Conservation (phyloP, 2,113 vertebrate species). For the Charadrius vociferus region DNA sequence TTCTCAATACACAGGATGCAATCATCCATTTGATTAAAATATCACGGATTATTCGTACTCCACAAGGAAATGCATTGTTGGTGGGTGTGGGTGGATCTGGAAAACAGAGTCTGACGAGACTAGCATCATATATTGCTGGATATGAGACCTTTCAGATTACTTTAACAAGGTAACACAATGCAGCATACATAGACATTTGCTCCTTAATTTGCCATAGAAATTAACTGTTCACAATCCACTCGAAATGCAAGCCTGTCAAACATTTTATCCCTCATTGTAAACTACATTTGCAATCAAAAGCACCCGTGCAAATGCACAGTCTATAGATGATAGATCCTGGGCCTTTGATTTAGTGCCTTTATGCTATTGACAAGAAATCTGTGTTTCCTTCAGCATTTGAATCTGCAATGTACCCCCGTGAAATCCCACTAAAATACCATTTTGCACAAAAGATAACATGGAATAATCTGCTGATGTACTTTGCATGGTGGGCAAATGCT, state of each 20-base stretch:
- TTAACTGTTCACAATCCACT: not conserved
- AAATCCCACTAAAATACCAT: not conserved
- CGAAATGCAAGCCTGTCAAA: not conserved
- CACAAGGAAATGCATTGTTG: slow-evolving; percentile 83
- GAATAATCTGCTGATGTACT: not conserved
- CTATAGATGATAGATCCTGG: not conserved
- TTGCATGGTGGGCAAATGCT: not conserved
- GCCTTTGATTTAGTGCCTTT: not conserved
- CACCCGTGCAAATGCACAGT: not conserved
- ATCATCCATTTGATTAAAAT: slow-evolving; percentile 85
- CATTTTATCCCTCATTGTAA: not conserved
- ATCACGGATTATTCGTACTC: slow-evolving; percentile 82
- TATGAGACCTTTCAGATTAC: slow-evolving; percentile 85
- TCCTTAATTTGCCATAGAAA: not conserved
- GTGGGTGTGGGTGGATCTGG: slow-evolving; percentile 87
- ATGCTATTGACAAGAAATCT: not conserved
- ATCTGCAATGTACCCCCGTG: not conserved
- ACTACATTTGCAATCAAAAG: not conserved
- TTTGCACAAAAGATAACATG: not conserved
- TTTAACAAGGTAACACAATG: slow-evolving; percentile 77
- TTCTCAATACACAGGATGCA: slow-evolving; percentile 75
- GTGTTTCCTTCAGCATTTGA: not conserved
- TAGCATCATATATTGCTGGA: slow-evolving; percentile 84
- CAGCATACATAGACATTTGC: not conserved
- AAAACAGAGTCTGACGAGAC: slow-evolving; percentile 84